These are phyloP conservation scores for Magallana nippona DNA, from an alignment of 2,888 invertebrate genomes.

Conservation along the genomic window DNA sequence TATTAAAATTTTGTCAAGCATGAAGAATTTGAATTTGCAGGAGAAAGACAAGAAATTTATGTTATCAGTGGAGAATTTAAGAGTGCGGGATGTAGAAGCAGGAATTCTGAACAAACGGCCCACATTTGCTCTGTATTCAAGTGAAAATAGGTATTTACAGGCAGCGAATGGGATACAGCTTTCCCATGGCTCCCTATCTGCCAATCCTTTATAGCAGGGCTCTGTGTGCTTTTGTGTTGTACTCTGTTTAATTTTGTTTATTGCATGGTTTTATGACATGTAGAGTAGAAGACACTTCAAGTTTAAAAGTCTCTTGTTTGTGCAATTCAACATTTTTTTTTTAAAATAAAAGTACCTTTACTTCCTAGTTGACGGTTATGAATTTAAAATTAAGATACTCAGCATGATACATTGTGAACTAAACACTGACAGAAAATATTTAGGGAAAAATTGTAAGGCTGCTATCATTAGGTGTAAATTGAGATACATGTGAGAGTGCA, in stretches of 20 bases:
- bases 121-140: constrained; percentile 98
- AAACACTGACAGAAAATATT: too few species aligned
- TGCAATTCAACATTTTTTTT: too few species aligned
- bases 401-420: too few species aligned
- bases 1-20: not conserved
- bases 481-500: too few species aligned
- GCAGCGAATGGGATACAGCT: constrained; percentile 8
- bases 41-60: constrained; percentile 99
- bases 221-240: not conserved
- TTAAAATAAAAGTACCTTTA: too few species aligned
- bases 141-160: constrained; percentile 89
- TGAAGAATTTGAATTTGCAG: constrained; percentile 77
- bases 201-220: not conserved
- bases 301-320: too few species aligned
- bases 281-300: too few species aligned
- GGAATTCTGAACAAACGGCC: constrained; percentile 97
- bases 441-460: too few species aligned
- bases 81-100: constrained; percentile 94
- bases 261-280: not conserved
- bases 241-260: not conserved
- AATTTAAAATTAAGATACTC: too few species aligned
- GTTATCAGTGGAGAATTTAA: constrained; percentile 97
- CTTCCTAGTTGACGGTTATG: too few species aligned
- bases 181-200: not conserved
- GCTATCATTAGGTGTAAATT: too few species aligned